Conservation (phyloP, 2,888 invertebrate genomes). For the Hypercompe scribonia region DNA sequence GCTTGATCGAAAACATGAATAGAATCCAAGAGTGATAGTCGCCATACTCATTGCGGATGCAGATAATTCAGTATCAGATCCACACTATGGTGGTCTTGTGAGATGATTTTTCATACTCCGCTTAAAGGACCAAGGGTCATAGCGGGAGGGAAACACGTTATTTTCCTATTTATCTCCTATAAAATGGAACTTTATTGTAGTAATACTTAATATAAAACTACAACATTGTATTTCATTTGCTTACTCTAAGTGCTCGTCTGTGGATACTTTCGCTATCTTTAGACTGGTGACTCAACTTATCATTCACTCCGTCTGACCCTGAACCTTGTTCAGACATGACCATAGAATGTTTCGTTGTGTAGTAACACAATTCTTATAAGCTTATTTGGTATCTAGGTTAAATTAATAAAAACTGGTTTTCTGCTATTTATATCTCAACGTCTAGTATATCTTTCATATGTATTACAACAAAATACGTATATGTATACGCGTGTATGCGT, state of each 20-base stretch:
- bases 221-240: neutral
- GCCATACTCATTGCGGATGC: no score
- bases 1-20: no score
- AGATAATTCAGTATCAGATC: no score
- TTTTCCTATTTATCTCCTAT: no score
- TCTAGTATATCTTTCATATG: neutral
- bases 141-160: no score
- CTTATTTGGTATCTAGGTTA: slow-evolving; percentile 2
- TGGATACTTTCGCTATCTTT: slow-evolving; percentile 4
- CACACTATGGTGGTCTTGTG: no score
- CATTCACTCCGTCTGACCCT: neutral
- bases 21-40: no score
- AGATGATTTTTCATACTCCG: no score
- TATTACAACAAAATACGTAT: neutral
- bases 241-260: neutral
- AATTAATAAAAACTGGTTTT: neutral
- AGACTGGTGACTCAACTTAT: slow-evolving; percentile 6
- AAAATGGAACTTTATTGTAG: no score
- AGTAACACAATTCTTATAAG: neutral
- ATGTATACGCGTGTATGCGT: neutral
- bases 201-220: neutral
- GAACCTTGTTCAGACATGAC: neutral
- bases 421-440: neutral
- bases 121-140: no score
- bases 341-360: neutral